Evolutionary conservation across 1,140 invertebrate species (phyloP).

Genomic region (Nilaparvata lugens): DNA sequence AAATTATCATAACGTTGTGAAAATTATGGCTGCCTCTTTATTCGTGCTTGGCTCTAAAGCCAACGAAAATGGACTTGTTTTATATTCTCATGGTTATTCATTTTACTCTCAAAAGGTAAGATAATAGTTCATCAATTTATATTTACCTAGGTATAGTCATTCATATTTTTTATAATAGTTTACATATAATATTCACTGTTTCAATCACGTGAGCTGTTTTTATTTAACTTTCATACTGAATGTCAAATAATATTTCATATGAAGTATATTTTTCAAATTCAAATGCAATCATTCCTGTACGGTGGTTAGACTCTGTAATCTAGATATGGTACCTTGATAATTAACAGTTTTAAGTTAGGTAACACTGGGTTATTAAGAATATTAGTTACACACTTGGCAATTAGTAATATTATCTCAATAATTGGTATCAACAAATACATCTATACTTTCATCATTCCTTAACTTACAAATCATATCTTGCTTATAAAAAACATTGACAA

Average conservation of each 20-base stretch:
- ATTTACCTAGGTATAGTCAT: neutral
- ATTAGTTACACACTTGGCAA: too few relatives aligned
- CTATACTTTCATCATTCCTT: too few relatives aligned
- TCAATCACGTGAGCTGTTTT: neutral
- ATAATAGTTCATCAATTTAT: neutral
- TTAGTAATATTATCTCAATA: too few relatives aligned
- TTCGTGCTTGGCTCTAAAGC: slow-evolving; percentile 1
- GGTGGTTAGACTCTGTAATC: too few relatives aligned
- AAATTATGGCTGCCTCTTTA: slow-evolving; percentile 11
- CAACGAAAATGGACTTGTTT: slow-evolving; percentile 38
- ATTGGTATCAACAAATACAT: too few relatives aligned
- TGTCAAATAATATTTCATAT: neutral
- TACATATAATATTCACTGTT: neutral
- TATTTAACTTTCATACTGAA: neutral
- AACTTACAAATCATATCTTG: too few relatives aligned
- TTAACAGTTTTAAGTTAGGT: too few relatives aligned
- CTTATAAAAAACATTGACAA: too few relatives aligned
- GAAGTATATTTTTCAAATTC: neutral
- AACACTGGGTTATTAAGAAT: too few relatives aligned
- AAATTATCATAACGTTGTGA: slow-evolving; percentile 10
- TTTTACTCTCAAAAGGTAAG: slow-evolving; percentile 68
- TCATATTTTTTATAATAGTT: slow-evolving; percentile 45
- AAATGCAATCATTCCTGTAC: neutral
- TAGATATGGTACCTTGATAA: too few relatives aligned
- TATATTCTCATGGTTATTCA: slow-evolving; percentile 61